These are phyloP conservation scores for Centruroides vittatus DNA, from an alignment of 1,140 invertebrate species.

Conservation along the genomic window DNA sequence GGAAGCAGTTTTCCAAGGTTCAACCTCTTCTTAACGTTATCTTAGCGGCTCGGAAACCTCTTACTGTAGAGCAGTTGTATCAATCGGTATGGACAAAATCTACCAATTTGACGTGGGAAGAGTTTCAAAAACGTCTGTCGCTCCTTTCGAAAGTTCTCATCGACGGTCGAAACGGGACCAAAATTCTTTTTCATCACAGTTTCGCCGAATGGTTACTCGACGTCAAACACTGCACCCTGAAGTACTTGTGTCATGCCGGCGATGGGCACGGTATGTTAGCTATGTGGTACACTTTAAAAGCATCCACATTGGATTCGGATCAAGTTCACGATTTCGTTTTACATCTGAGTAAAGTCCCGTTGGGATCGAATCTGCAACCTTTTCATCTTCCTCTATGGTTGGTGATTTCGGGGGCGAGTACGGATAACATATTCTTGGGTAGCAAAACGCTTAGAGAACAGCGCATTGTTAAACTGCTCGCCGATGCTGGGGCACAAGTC, in stretches of 20 bases:
- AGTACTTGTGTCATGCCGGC: conserved; percentile 71
- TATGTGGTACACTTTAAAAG: conserved; percentile 50
- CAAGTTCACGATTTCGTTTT: conserved; percentile 40
- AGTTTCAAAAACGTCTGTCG: conserved; percentile 67
- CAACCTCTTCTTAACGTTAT: conserved; percentile 70
- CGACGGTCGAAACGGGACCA: conserved; percentile 39
- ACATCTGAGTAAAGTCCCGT: conserved; percentile 35
- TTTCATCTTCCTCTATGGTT: conserved; percentile 34
- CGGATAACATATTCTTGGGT: conserved; percentile 9
- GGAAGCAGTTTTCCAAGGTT: conserved; percentile 75
- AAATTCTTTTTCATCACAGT: conserved; percentile 74
- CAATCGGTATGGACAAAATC: conserved; percentile 68
- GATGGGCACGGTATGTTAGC: conserved; percentile 81
- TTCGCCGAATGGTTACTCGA: conserved; percentile 89
- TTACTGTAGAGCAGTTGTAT: conserved; percentile 61
- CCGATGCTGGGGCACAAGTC: conserved; percentile 45
- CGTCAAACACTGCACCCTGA: conserved; percentile 90
- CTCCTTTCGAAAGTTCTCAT: conserved; percentile 56
- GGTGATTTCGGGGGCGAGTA: conserved; percentile 31
- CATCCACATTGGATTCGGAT: conserved; percentile 34
- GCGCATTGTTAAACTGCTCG: conserved; percentile 44
- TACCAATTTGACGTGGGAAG: conserved; percentile 58
- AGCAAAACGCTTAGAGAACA: conserved; percentile 38
- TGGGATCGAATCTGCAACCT: conserved; percentile 29
- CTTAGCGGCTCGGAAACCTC: conserved; percentile 66